phyloP scores from a whole-genome alignment of 2,113 vertebrate genomes.

The Corydoras sp. region DNA sequence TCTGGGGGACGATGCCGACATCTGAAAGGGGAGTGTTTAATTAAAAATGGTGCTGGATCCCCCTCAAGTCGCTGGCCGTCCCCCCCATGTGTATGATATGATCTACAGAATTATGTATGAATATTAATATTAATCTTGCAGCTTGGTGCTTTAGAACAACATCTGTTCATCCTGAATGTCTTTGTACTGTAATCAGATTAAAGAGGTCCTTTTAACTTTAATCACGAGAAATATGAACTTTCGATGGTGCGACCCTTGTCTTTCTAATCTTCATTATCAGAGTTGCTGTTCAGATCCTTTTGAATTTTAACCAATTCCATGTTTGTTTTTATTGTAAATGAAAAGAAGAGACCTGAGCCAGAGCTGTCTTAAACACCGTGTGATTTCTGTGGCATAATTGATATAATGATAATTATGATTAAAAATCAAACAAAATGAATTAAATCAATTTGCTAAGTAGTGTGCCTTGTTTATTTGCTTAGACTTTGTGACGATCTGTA shows the following conservation, averaged over 20 bases:
- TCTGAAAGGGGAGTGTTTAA: slow-evolving; percentile 54
- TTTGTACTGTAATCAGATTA: slow-evolving; percentile 67
- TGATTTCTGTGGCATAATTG: slow-evolving; percentile 73
- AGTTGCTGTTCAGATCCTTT: too few relatives aligned
- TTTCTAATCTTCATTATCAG: too few relatives aligned
- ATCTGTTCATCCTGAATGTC: slow-evolving; percentile 64
- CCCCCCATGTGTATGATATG: slow-evolving; percentile 51
- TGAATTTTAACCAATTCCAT: too few relatives aligned
- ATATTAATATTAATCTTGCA: slow-evolving; percentile 52
- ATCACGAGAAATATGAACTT: slow-evolving; percentile 46
- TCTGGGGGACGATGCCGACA: slow-evolving; percentile 49
- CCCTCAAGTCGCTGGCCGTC: slow-evolving; percentile 46
- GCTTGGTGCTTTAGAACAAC: slow-evolving; percentile 68
- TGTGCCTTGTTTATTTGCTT: neutral
- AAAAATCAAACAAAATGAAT: slow-evolving; percentile 62
- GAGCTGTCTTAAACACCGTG: slow-evolving; percentile 73
- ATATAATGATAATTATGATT: slow-evolving; percentile 55
- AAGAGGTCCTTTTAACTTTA: slow-evolving; percentile 22
- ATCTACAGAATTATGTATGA: slow-evolving; percentile 48
- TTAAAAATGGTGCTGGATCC: slow-evolving; percentile 68
- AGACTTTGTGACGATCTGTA: too few relatives aligned
- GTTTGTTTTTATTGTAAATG: slow-evolving; percentile 57
- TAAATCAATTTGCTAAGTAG: slow-evolving; percentile 71
- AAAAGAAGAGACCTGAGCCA: slow-evolving; percentile 61
- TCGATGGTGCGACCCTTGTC: slow-evolving; percentile 21